Conservation (phyloP, 30 jellyfish, hydroid and myxozoan genomes). For the Hydra vulgaris region DNA sequence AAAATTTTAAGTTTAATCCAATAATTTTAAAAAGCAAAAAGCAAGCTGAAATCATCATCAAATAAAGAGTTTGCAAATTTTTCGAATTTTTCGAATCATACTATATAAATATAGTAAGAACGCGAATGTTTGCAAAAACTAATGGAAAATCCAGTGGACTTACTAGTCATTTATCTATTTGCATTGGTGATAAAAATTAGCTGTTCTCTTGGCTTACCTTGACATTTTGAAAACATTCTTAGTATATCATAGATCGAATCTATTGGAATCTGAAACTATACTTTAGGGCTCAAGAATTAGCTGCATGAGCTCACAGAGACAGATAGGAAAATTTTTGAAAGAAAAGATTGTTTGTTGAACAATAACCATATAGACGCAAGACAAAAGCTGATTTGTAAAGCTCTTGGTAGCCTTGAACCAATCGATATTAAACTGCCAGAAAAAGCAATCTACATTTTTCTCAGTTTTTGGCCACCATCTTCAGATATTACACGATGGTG, state of each 20-base stretch:
- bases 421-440: constrained; percentile 23
- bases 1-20: too few relatives aligned
- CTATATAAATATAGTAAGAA: neutral
- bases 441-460: neutral
- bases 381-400: constrained; percentile 24
- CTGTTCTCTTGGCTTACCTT: constrained; percentile 14
- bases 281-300: neutral
- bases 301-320: constrained; percentile 6
- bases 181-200: too few relatives aligned
- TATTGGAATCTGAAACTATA: neutral
- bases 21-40: constrained; percentile 1
- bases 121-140: constrained; percentile 6
- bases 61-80: too few relatives aligned
- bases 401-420: constrained; percentile 24
- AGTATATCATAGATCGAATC: constrained; percentile 12
- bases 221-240: constrained; percentile 11
- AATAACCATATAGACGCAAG: constrained; percentile 21
- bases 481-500: constrained; percentile 1
- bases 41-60: too few relatives aligned
- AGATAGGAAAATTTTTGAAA: constrained; percentile 13
- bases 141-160: constrained; percentile 14
- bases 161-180: constrained; percentile 5
- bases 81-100: too few relatives aligned
- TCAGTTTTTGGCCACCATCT: neutral
- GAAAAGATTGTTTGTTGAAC: constrained; percentile 7